phyloP scores from a whole-genome alignment of 2,797 vertebrate genomes.

The Alca torda region DNA sequence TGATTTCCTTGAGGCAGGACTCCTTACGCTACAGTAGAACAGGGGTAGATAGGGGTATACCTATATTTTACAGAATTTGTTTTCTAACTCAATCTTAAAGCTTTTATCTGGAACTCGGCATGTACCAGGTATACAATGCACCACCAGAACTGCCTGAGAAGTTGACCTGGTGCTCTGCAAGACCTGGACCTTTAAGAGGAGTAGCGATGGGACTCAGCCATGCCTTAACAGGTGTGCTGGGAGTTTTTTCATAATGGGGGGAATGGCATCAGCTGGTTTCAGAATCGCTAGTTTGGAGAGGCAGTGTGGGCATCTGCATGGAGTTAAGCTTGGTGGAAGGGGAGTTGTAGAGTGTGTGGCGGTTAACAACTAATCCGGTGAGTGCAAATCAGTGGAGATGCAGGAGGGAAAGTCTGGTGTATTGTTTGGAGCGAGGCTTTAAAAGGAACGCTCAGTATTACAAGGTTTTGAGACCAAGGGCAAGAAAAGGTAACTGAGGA shows the following conservation, averaged over 20 bases:
- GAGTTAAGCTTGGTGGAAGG: background rate
- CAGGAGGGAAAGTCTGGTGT: background rate
- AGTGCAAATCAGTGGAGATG: background rate
- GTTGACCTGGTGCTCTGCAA: background rate
- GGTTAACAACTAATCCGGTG: background rate
- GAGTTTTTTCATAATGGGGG: background rate
- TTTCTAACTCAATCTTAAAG: background rate
- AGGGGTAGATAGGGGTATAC: too few species aligned
- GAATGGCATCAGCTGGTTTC: background rate
- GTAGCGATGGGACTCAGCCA: background rate
- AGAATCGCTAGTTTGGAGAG: background rate
- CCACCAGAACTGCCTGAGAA: background rate
- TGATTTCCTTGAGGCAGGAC: background rate
- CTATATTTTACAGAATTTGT: background rate
- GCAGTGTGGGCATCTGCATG: background rate
- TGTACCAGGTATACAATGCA: background rate
- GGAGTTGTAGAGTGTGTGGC: fast-evolving
- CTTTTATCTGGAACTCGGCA: background rate
- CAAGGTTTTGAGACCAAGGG: background rate
- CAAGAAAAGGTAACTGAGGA: background rate
- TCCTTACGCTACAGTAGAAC: background rate
- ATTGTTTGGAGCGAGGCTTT: background rate
- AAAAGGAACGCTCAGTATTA: background rate
- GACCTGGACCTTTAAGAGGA: background rate
- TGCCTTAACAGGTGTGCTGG: background rate